Percentiles rank a stretch among this genome's conserved stretches.
Evolutionary conservation across 2,888 invertebrate species (phyloP).

Genomic region (Leucophenga maculata): DNA sequence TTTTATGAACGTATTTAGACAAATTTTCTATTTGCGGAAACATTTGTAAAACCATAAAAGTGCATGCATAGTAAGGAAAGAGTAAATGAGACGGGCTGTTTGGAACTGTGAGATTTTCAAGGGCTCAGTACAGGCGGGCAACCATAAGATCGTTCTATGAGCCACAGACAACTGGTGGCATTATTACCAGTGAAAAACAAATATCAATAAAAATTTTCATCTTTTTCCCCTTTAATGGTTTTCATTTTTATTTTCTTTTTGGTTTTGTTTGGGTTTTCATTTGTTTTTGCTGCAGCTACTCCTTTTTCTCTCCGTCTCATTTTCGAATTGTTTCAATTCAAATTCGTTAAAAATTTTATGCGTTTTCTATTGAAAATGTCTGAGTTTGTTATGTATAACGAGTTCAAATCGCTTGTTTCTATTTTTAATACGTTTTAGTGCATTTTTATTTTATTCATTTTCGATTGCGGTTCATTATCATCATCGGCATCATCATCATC

Average conservation of each 20-base stretch:
- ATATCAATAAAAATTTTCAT: conserved; percentile 42
- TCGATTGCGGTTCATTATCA: conserved; percentile 55
- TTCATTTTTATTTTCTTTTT: conserved; percentile 13
- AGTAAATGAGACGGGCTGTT: neutral
- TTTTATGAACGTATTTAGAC: conserved; percentile 51
- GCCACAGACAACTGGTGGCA: conserved; percentile 42
- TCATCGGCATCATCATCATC: neutral
- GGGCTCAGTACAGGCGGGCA: conserved; percentile 14
- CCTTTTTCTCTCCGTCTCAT: conserved; percentile 51
- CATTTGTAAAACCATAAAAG: conserved; percentile 64
- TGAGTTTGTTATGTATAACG: conserved; percentile 34
- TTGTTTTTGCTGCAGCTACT: conserved; percentile 44
- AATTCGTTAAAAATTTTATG: conserved; percentile 58
- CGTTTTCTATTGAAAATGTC: conserved; percentile 63
- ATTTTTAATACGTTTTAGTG: conserved; percentile 41
- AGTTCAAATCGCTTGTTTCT: conserved; percentile 36
- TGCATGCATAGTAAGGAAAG: conserved; percentile 21
- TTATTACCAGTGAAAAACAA: conserved; percentile 54
- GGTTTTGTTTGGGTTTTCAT: conserved; percentile 41
- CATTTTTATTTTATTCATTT: conserved; percentile 50
- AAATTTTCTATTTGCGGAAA: conserved; percentile 51
- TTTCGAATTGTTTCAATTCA: conserved; percentile 54
- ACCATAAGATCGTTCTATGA: conserved; percentile 20
- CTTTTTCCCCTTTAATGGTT: conserved; percentile 28
- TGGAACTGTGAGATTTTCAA: conserved; percentile 2